These are phyloP conservation scores for Noctua comes DNA, from an alignment of 2,888 invertebrate species.

Conservation along the genomic window DNA sequence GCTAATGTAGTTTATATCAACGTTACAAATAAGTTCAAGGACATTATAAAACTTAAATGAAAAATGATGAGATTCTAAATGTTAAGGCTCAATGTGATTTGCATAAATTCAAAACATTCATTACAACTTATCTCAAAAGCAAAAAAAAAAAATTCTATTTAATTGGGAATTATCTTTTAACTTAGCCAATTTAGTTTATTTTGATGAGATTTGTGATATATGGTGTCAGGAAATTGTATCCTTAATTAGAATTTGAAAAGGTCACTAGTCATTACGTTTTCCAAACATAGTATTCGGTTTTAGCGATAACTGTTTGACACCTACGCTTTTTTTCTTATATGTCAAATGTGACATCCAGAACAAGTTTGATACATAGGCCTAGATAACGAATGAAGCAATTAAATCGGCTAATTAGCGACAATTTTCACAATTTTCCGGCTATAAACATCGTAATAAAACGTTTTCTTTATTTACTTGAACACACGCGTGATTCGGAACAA, in stretches of 20 bases:
- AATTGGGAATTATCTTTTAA: slow-evolving; percentile 5
- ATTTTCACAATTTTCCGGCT: slow-evolving; percentile 39
- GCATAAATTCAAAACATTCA: slow-evolving; percentile 51
- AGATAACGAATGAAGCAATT: slow-evolving; percentile 30
- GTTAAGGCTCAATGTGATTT: slow-evolving; percentile 59
- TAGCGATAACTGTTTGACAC: slow-evolving; percentile 14
- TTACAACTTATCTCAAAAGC: slow-evolving; percentile 8
- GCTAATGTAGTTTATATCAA: slow-evolving; percentile 6
- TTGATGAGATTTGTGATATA: slow-evolving; percentile 44
- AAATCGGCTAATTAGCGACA: slow-evolving; percentile 1
- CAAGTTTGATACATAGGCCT: slow-evolving; percentile 18
- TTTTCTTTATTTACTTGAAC: slow-evolving; percentile 14
- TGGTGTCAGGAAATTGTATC: slow-evolving; percentile 42
- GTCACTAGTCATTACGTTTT: slow-evolving; percentile 49
- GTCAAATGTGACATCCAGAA: slow-evolving; percentile 3
- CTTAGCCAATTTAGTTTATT: slow-evolving; percentile 26
- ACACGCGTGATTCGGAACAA: slow-evolving; percentile 11
- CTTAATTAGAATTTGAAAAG: slow-evolving; percentile 41
- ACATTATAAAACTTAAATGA: slow-evolving; percentile 39
- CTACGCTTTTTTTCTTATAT: slow-evolving; percentile 37
- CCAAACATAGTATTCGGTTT: slow-evolving; percentile 35
- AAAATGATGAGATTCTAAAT: slow-evolving; percentile 55
- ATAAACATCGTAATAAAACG: slow-evolving; percentile 19
- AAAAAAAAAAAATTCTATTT: slow-evolving; percentile 37
- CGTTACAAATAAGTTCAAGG: slow-evolving; percentile 50